These are phyloP conservation scores for Pachypeltis micranthus DNA, from an alignment of 1,140 invertebrate species.

Conservation along the genomic window DNA sequence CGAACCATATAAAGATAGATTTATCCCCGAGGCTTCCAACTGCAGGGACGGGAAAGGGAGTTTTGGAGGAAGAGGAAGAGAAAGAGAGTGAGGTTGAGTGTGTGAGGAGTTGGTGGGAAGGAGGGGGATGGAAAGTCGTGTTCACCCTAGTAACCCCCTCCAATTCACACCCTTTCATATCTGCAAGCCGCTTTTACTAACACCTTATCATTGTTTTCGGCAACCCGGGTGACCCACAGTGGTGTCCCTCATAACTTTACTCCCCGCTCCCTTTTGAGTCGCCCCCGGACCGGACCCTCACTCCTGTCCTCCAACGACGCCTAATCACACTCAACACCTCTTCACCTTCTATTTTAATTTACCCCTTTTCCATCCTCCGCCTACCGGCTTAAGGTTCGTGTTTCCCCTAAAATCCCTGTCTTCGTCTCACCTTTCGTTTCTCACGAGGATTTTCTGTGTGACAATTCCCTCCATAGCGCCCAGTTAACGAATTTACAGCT, in stretches of 20 bases:
- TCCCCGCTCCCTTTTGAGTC: not conserved
- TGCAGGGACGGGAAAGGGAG: not conserved
- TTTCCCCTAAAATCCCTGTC: not conserved
- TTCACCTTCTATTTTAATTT: not conserved
- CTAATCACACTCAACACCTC: not conserved
- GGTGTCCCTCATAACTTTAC: not conserved
- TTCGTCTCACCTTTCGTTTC: not conserved
- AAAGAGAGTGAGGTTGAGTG: not conserved
- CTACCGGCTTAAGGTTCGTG: not conserved
- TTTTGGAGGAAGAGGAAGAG: not conserved
- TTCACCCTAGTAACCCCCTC: not conserved
- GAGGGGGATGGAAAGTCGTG: not conserved
- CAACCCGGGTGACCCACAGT: not conserved
- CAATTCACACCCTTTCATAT: not conserved
- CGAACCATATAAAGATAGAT: slow-evolving; percentile 4
- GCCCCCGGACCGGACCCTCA: too few species aligned
- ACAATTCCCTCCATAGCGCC: too few species aligned
- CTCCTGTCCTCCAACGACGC: too few species aligned
- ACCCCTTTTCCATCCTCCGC: not conserved
- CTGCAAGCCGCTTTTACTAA: not conserved
- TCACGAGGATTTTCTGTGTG: not conserved
- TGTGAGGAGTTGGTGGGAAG: not conserved
- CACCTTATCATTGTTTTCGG: slow-evolving; percentile 7
- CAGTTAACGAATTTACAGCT: too few species aligned
- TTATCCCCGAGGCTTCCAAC: not conserved